Conservation (phyloP, 1,140 invertebrate genomes). For the Drosophila dunni region DNA sequence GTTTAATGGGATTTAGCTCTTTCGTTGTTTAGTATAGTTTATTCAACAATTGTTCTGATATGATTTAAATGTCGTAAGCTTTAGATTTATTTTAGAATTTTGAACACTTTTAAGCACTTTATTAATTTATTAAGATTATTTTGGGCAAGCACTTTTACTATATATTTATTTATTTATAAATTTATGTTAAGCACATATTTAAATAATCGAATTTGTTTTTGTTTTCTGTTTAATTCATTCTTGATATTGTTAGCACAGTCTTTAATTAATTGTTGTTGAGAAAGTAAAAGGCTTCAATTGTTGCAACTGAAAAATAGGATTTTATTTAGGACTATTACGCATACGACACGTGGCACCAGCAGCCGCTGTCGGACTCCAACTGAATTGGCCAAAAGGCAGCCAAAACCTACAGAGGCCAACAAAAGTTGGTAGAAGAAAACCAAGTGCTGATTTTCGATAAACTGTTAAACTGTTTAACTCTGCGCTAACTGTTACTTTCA, state of each 20-base stretch:
- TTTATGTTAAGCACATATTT: slow-evolving; percentile 20
- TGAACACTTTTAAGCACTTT: slow-evolving; percentile 72
- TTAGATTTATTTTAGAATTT: slow-evolving; percentile 55
- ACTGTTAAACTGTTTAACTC: slow-evolving; percentile 53
- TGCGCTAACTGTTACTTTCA: slow-evolving; percentile 65
- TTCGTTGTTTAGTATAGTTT: slow-evolving; percentile 1
- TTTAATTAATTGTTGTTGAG: slow-evolving; percentile 52
- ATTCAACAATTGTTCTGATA: slow-evolving; percentile 26
- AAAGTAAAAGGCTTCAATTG: slow-evolving; percentile 54
- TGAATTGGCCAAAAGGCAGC: slow-evolving; percentile 43
- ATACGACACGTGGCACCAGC: slow-evolving; percentile 72
- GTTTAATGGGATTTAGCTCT: slow-evolving; percentile 7
- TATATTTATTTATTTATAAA: slow-evolving; percentile 27
- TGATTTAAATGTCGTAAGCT: slow-evolving; percentile 18
- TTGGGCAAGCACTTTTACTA: slow-evolving; percentile 42
- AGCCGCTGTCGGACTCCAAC: slow-evolving; percentile 56
- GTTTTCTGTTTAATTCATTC: slow-evolving; percentile 22
- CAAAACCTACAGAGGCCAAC: slow-evolving; percentile 19
- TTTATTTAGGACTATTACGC: slow-evolving; percentile 51
- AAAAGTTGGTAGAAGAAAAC: slow-evolving; percentile 51
- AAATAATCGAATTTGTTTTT: slow-evolving; percentile 24
- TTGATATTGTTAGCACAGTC: slow-evolving; percentile 69
- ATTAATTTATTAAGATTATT: slow-evolving; percentile 20
- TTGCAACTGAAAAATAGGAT: slow-evolving; percentile 38
- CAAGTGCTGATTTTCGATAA: slow-evolving; percentile 62